Conservation (phyloP, 2,113 vertebrate genomes). For the Falco punctatus region DNA sequence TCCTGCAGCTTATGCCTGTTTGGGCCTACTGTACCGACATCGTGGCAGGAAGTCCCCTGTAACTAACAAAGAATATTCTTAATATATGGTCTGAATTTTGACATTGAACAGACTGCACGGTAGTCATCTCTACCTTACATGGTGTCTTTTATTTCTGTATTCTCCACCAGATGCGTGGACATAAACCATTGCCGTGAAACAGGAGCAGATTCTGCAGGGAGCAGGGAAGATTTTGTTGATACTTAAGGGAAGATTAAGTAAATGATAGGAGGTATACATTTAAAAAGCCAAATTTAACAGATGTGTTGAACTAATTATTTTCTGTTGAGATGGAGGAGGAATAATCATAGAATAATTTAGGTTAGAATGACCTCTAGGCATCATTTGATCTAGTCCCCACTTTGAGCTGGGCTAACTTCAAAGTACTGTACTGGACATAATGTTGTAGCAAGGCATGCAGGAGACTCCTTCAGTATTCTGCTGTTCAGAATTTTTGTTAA, state of each 20-base stretch:
- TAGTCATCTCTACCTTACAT: background rate
- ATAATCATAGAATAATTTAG: background rate
- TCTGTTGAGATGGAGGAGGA: background rate
- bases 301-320: background rate
- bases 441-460: rapidly evolving
- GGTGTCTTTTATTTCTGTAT: background rate
- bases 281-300: background rate
- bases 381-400: background rate
- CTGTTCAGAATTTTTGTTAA: background rate
- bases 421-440: background rate
- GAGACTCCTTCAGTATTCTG: background rate
- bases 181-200: background rate
- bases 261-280: background rate
- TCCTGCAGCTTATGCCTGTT: background rate
- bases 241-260: background rate
- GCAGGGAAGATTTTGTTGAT: background rate
- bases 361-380: background rate
- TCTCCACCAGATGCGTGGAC: background rate
- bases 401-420: background rate
- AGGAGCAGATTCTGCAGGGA: background rate
- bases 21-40: background rate
- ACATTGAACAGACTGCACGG: background rate
- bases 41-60: background rate
- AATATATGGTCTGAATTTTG: background rate
- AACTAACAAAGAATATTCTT: background rate